These are phyloP conservation scores for Oeneis ivallda DNA, from an alignment of 2,888 invertebrate species.

Conservation along the genomic window DNA sequence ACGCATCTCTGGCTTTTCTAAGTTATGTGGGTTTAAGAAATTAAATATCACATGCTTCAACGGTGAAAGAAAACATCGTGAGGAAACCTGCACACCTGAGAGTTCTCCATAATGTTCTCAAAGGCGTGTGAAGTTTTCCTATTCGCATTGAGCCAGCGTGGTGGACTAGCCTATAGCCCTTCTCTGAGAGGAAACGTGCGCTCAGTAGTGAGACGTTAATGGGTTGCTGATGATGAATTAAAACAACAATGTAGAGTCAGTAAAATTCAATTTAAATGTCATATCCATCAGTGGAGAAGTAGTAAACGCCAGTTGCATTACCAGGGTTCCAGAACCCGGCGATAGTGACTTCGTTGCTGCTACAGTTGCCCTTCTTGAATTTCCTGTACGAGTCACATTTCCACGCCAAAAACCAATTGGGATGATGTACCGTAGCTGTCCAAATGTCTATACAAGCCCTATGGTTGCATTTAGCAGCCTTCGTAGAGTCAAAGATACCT, in stretches of 20 bases:
- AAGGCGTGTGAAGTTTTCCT: too few relatives aligned
- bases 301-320: constrained; percentile 65
- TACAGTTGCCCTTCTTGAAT: constrained; percentile 58
- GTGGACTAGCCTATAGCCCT: too few relatives aligned
- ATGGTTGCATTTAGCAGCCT: constrained; percentile 70
- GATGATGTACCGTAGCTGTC: constrained; percentile 61
- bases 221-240: background rate
- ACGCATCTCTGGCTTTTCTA: too few relatives aligned
- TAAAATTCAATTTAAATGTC: constrained; percentile 38
- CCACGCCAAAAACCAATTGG: constrained; percentile 58
- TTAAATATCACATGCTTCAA: too few relatives aligned
- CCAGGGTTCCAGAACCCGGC: constrained; percentile 72
- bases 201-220: too few relatives aligned
- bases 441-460: constrained; percentile 65
- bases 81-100: too few relatives aligned
- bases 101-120: too few relatives aligned
- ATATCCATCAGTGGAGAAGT: constrained; percentile 63
- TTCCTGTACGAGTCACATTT: constrained; percentile 63
- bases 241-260: background rate
- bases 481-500: constrained; percentile 61
- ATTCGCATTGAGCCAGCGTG: too few relatives aligned
- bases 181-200: too few relatives aligned
- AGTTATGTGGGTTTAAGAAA: too few relatives aligned
- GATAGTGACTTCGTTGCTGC: constrained; percentile 52
- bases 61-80: too few relatives aligned